Base-by-base conservation (phyloP, 1,140 invertebrate species). In the Uloborus diversus region DNA sequence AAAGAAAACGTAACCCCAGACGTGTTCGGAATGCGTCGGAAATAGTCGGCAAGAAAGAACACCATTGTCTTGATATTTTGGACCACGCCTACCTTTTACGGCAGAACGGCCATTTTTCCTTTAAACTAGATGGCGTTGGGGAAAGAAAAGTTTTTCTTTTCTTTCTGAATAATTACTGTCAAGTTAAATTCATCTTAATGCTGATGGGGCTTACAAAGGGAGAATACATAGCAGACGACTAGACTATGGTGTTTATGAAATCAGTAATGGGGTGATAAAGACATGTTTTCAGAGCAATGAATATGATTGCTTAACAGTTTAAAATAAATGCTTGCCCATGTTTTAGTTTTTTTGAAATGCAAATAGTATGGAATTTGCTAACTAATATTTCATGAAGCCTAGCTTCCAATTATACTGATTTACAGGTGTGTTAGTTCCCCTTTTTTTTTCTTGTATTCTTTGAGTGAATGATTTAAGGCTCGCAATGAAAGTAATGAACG, bases 121-220 rank as follows among this genome's bases (percentile, higher is more conserved):
- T 23, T 13, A n/a, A 32, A 64, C 61, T 25, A 64, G 61, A 35
- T 64, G 61, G 61, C 61, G 61, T 35, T 35, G 42, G 61, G 7
- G 25, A 35, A 25, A n/a, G n/a, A n/a, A n/a, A n/a, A n/a, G n/a
- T n/a, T n/a, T n/a, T n/a, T n/a, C n/a, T n/a, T n/a, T n/a, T n/a
- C n/a, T n/a, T n/a, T 25, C 33, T 33, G 13, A 64, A 64, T 35
- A 64, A 64, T 64, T 64, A 64, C n/a, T 64, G 61, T 64, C 61
- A 64, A 64, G 13, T 37, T 13, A 42, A 23, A 64, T 64, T 64
- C 61, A 64, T 64, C 61, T 25, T 64, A 37, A 30, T 64, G 4
- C n/a, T 30, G 14, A 30, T 30, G 57, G 27, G n/a, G n/a, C n/a
- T n/a, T n/a, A n/a, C n/a, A 14, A 14, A 17, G 57, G 27, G 25